A percentile compares a stretch with the other conserved stretches of the same genome.
These are phyloP conservation scores for Tragopan temminckii DNA, from an alignment of 2,797 vertebrate genomes.

Conservation along the genomic window DNA sequence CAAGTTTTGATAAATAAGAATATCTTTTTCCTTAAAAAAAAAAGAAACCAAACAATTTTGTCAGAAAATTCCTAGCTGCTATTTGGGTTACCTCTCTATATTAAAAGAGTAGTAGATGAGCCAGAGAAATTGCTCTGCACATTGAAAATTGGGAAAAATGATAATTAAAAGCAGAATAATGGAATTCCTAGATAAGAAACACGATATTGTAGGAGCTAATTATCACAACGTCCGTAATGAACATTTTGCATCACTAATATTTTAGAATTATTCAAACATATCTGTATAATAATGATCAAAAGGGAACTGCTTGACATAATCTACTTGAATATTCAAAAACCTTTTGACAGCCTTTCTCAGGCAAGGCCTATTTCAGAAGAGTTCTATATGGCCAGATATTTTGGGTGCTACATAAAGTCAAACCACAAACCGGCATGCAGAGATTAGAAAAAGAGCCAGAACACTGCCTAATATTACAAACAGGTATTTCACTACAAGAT, in stretches of 20 bases:
- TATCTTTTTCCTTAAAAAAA: background rate
- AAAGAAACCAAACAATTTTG: background rate
- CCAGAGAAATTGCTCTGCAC: slow-evolving; percentile 1
- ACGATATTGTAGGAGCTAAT: slow-evolving; percentile 13
- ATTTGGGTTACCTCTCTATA: slow-evolving; percentile 11
- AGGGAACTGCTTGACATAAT: slow-evolving; percentile 50
- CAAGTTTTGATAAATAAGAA: slow-evolving; percentile 68
- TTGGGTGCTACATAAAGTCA: background rate
- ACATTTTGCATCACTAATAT: slow-evolving; percentile 45
- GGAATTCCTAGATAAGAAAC: slow-evolving; percentile 39
- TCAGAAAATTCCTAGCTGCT: slow-evolving; percentile 38
- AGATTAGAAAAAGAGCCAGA: background rate
- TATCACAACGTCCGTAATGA: slow-evolving; percentile 26
- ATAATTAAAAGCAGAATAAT: slow-evolving; percentile 55
- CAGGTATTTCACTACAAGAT: background rate
- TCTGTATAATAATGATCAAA: slow-evolving; percentile 46
- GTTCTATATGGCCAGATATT: background rate
- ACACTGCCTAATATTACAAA: background rate
- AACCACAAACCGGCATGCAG: background rate
- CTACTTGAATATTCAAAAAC: slow-evolving; percentile 24
- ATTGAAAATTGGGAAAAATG: slow-evolving; percentile 46
- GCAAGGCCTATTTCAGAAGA: slow-evolving; percentile 5
- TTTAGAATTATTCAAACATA: slow-evolving; percentile 39
- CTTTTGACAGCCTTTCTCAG: background rate
- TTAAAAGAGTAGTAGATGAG: slow-evolving; percentile 17